Conservation (phyloP, 2,797 vertebrate species). For the Spondyliosoma cantharus region DNA sequence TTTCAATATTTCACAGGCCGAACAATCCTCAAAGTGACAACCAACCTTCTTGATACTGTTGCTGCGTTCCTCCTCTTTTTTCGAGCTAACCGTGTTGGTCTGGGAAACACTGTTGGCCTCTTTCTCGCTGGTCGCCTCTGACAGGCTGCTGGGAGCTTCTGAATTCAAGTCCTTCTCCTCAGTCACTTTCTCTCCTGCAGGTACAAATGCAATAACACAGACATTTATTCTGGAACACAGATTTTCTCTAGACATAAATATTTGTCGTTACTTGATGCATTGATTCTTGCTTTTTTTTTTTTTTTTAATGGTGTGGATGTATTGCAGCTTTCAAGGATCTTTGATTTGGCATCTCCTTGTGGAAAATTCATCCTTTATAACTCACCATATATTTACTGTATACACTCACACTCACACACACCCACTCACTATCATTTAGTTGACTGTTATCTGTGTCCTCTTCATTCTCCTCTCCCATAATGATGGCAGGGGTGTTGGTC, state of each 20-base stretch:
- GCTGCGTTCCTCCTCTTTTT: constrained; percentile 87
- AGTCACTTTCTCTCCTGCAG: constrained; percentile 77
- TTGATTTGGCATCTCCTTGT: neutral
- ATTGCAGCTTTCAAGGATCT: neutral
- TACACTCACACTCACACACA: constrained; percentile 5
- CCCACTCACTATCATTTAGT: constrained; percentile 26
- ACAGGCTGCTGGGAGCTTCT: constrained; percentile 89
- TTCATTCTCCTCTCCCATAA: constrained; percentile 95
- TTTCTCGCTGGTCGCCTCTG: constrained; percentile 90
- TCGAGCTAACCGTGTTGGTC: constrained; percentile 65
- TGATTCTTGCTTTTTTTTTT: neutral
- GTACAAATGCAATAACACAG: constrained; percentile 10
- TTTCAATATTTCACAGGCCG: neutral
- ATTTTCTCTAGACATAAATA: too few species aligned
- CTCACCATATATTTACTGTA: neutral
- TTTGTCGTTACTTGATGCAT: neutral
- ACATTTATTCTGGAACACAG: neutral
- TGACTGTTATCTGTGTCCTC: constrained; percentile 94
- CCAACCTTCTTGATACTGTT: constrained; percentile 93
- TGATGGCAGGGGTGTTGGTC: constrained; percentile 91
- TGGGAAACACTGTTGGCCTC: constrained; percentile 82
- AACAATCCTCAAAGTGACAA: neutral
- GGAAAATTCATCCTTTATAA: neutral
- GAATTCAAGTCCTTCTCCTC: constrained; percentile 94
- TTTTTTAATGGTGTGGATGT: neutral